These are phyloP conservation scores for Macrophya alboannulata DNA, from an alignment of 2,888 invertebrate species.

Conservation along the genomic window DNA sequence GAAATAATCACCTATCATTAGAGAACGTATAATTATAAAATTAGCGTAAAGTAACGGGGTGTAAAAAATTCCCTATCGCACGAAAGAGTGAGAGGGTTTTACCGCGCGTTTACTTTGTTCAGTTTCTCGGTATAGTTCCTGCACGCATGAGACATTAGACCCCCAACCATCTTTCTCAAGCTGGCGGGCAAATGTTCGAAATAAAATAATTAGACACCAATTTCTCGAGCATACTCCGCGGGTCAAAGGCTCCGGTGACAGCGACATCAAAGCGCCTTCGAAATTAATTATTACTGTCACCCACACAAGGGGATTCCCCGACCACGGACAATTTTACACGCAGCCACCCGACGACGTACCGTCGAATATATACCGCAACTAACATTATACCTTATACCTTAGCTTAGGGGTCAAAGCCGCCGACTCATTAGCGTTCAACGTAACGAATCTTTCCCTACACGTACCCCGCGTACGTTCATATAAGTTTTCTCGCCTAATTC, in stretches of 20 bases:
- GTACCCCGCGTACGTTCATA: conserved; percentile 41
- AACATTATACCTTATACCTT: conserved; percentile 43
- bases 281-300: conserved; percentile 75
- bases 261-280: conserved; percentile 72
- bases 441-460: conserved; percentile 60
- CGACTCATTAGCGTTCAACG: conserved; percentile 70
- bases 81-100: background rate
- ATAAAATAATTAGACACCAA: conserved; percentile 53
- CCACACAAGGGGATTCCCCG: conserved; percentile 56
- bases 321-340: conserved; percentile 52
- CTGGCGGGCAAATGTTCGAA: conserved; percentile 24
- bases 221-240: conserved; percentile 58
- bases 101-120: background rate
- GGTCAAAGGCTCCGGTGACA: conserved; percentile 65
- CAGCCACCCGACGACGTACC: conserved; percentile 26
- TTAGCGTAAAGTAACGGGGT: background rate
- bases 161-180: conserved; percentile 25
- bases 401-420: conserved; percentile 68
- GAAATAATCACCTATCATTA: conserved; percentile 36
- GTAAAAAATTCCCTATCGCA: background rate
- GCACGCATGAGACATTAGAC: background rate
- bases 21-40: background rate
- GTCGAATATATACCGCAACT: conserved; percentile 18
- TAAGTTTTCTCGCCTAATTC: conserved; percentile 34
- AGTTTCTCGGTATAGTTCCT: background rate